Evolutionary conservation across 2,888 invertebrate genomes (phyloP), one percentile per base, ranked within the genome.

Genomic region (Harmothoe impar): DNA sequence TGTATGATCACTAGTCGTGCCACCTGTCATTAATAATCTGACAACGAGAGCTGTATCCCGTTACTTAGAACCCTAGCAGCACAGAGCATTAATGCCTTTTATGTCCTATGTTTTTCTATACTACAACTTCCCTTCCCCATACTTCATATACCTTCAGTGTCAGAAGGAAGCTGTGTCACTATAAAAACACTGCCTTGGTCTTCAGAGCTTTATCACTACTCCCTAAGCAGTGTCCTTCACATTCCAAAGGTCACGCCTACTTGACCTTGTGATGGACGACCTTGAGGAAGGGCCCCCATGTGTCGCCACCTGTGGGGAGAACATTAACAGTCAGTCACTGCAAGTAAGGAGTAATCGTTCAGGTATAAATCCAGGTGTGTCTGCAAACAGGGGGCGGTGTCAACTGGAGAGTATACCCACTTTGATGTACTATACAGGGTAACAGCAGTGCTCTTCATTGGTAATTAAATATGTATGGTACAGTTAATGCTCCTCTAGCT

Each of bases 181-280:
- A 43, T 43, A 43, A 43, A 43, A 43, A 43, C 43, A 43, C 3
- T 10, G 43, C 3, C 5, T 43, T 43, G 43, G 43, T 15, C 62
- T n/a, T n/a, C 7, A 62, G n/a, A n/a, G 62, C 62, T 86, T 86
- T 86, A 86, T 86, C 52, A 23, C 86, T 54, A 0, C 0, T 56
- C 86, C 86, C 54, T 3, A 29, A 78, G 54, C 54, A 33, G 23
- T 43, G 81, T 35, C 81, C 81, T 81, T 33, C 35, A 86, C 86
- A 56, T 54, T 33, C 56, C 56, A 52, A 86, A 86, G 86, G 86
- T 86, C 86, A 86, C 54, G 86, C 29, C 86, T 86, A 56, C 86
- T 86, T 86, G 86, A 86, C 86, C 86, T 86, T 86, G 54, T 86
- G 86, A 86, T 56, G 52, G 29, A 86, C 52, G 52, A n/a, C 86